These are phyloP conservation scores for Bufotes viridis DNA, from an alignment of 2,797 vertebrate species.

Conservation along the genomic window DNA sequence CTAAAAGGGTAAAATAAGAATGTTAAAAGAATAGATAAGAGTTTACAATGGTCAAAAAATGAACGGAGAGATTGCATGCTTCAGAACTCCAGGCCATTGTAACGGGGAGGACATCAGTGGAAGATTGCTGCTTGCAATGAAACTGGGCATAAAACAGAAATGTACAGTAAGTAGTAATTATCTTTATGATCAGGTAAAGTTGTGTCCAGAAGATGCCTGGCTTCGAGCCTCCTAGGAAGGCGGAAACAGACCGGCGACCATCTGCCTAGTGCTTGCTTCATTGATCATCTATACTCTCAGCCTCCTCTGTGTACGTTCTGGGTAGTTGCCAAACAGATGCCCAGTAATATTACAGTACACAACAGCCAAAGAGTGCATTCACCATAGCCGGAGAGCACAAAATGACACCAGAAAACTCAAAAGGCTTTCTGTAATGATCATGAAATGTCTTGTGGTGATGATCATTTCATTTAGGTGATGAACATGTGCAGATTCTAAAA, in stretches of 20 bases:
- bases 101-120: background rate
- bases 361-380: slow-evolving; percentile 7
- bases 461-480: background rate
- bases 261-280: slow-evolving; percentile 53
- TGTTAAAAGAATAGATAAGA: background rate
- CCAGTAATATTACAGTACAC: slow-evolving; percentile 13
- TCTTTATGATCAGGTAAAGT: slow-evolving; percentile 21
- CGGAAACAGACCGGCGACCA: slow-evolving; percentile 39
- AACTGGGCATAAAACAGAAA: background rate
- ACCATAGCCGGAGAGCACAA: background rate
- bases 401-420: background rate
- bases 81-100: background rate
- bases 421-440: background rate
- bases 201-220: slow-evolving; percentile 33
- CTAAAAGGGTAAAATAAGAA: background rate
- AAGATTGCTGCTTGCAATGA: background rate
- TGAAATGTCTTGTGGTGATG: background rate
- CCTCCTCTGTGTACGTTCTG: slow-evolving; percentile 36
- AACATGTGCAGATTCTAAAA: background rate
- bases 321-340: slow-evolving; percentile 58
- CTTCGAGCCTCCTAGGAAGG: slow-evolving; percentile 5
- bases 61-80: background rate
- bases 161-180: background rate
- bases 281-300: slow-evolving; percentile 33
- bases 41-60: background rate